Evolutionary conservation across 2,113 vertebrate genomes (phyloP).

Genomic region (Anas platyrhynchos): DNA sequence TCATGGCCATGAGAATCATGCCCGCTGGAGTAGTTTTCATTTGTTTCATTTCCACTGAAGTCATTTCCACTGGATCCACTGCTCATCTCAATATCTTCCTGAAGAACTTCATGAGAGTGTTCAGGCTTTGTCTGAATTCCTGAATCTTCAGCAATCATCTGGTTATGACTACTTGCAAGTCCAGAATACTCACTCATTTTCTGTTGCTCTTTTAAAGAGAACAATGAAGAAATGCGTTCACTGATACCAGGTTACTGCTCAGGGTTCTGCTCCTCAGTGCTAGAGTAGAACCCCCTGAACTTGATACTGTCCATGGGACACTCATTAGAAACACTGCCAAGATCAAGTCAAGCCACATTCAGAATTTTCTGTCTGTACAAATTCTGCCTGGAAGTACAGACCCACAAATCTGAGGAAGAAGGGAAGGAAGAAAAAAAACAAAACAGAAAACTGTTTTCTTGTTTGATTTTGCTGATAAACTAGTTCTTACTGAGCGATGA

Average conservation of each 20-base stretch:
- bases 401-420: constrained; percentile 39
- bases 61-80: constrained; percentile 85
- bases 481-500: neutral
- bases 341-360: constrained; percentile 49
- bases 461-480: neutral
- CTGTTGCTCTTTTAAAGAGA: constrained; percentile 63
- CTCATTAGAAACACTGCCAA: constrained; percentile 66
- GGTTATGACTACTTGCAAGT: constrained; percentile 44
- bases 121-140: constrained; percentile 75
- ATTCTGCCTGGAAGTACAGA: neutral
- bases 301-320: constrained; percentile 38
- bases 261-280: constrained; percentile 70
- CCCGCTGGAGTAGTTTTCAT: constrained; percentile 78
- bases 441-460: neutral
- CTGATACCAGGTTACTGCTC: constrained; percentile 19
- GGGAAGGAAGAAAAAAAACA: neutral
- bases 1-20: constrained; percentile 84
- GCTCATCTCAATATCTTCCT: constrained; percentile 90
- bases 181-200: constrained; percentile 81
- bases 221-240: constrained; percentile 2
- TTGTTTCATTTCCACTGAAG: constrained; percentile 81
- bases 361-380: neutral
- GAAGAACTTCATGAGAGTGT: constrained; percentile 65
- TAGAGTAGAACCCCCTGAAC: constrained; percentile 66
- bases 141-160: constrained; percentile 78